Evolutionary conservation across 2,113 vertebrate species (phyloP).

Genomic region (Tragulus kanchil): DNA sequence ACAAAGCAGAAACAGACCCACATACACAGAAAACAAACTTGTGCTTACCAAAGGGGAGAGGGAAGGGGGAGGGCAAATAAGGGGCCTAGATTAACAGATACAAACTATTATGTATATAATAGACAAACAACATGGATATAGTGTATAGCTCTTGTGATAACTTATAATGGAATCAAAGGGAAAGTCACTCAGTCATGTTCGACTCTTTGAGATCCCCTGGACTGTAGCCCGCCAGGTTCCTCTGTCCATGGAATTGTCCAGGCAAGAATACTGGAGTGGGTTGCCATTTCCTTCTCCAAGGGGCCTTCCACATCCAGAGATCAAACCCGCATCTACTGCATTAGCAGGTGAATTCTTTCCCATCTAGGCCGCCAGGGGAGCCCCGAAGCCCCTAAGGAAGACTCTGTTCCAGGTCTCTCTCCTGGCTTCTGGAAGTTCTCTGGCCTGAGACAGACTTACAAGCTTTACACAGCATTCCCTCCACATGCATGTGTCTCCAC

Average conservation of each 20-base stretch:
- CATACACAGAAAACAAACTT: not conserved
- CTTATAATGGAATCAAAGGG: not conserved
- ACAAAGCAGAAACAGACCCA: not conserved
- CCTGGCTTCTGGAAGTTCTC: not conserved
- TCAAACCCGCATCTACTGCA: too few relatives aligned
- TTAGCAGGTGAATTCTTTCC: too few relatives aligned
- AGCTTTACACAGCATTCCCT: not conserved
- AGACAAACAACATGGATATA: not conserved
- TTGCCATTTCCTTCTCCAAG: too few relatives aligned
- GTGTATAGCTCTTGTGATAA: not conserved
- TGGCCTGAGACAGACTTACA: not conserved
- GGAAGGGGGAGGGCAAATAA: not conserved
- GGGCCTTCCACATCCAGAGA: too few relatives aligned
- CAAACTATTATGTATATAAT: not conserved
- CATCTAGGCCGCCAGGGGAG: too few relatives aligned
- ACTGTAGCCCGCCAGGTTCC: too few relatives aligned
- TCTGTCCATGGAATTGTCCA: too few relatives aligned
- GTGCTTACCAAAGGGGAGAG: not conserved
- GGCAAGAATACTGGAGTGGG: too few relatives aligned
- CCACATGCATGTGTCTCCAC: not conserved
- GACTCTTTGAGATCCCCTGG: too few relatives aligned
- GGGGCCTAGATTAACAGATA: not conserved
- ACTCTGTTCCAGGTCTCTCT: not conserved
- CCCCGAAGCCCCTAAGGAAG: not conserved
- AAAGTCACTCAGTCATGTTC: too few relatives aligned